These are phyloP conservation scores for Dryobates pubescens DNA, from an alignment of 2,797 vertebrate genomes.

Conservation along the genomic window DNA sequence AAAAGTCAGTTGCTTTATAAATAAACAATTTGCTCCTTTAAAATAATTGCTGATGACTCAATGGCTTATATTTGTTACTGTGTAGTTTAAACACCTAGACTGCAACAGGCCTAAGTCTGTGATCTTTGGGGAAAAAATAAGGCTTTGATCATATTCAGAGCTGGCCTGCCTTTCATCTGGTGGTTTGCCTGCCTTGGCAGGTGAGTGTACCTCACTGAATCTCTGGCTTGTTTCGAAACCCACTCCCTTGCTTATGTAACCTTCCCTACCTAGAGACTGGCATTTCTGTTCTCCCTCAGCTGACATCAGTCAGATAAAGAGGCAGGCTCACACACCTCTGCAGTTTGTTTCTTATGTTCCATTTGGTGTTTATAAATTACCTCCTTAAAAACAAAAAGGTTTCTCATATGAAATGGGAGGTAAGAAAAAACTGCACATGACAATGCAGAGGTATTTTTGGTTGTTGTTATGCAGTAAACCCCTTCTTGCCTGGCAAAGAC, in stretches of 20 bases:
- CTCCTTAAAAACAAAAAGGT: background rate
- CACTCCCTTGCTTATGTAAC: background rate
- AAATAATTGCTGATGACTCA: conserved; percentile 8
- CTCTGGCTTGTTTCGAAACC: background rate
- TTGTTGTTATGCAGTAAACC: background rate
- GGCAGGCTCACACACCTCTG: background rate
- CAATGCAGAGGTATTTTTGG: background rate
- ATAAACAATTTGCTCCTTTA: background rate
- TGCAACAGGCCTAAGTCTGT: conserved; percentile 6
- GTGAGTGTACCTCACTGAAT: background rate
- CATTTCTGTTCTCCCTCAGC: background rate
- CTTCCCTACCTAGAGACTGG: background rate
- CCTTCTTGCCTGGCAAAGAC: too few species aligned
- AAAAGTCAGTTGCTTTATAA: background rate
- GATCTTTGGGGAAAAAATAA: background rate
- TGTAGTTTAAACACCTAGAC: background rate
- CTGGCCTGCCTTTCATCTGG: background rate
- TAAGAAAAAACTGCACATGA: background rate
- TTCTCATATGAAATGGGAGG: background rate
- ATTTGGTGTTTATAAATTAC: background rate
- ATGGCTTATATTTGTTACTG: background rate
- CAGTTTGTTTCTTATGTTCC: background rate
- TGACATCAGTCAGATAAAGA: background rate
- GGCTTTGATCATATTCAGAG: background rate
- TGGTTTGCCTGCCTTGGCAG: conserved; percentile 10